phyloP scores from a whole-genome alignment of 1,140 invertebrate genomes.

The Carposina sasakii region DNA sequence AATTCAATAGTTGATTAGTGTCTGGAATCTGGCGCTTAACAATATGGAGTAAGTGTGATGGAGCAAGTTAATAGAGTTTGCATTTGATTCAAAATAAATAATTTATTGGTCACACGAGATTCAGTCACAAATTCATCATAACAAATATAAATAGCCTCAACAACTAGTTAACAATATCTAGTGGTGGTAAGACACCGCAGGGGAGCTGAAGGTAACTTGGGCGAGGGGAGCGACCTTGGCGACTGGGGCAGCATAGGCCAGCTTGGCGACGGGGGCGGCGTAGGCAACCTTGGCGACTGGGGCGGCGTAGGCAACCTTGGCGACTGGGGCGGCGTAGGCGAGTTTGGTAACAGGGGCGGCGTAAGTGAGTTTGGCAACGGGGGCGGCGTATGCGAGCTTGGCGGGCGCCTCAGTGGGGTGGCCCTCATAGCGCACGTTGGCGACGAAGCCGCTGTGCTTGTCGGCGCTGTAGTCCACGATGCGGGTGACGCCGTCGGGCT shows the following conservation, averaged over 20 bases:
- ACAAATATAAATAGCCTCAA: constrained; percentile 22
- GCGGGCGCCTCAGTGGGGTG: constrained; percentile 21
- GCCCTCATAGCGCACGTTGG: constrained; percentile 46
- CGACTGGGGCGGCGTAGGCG: constrained; percentile 27
- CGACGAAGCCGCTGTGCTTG: constrained; percentile 46
- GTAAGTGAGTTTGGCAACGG: constrained; percentile 33
- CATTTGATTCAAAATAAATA: too few species aligned
- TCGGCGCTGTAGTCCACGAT: constrained; percentile 76
- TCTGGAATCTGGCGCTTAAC: too few species aligned
- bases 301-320: constrained; percentile 32
- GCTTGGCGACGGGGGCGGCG: constrained; percentile 42
- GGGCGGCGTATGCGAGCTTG: constrained; percentile 30
- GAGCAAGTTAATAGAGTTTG: too few species aligned
- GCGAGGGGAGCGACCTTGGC: constrained; percentile 35
- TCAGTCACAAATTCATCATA: constrained; percentile 19
- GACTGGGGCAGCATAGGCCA: constrained; percentile 25
- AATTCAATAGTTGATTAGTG: too few species aligned
- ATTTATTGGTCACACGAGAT: too few species aligned
- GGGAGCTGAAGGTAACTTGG: constrained; percentile 50
- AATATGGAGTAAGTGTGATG: too few species aligned
- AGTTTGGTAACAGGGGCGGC: constrained; percentile 21
- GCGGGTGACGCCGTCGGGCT: constrained; percentile 72
- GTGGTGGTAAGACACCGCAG: constrained; percentile 54
- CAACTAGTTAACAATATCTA: constrained; percentile 24
- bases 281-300: constrained; percentile 42